Conservation (phyloP, 2,888 invertebrate genomes). For the Pharmacophagus antenor region DNA sequence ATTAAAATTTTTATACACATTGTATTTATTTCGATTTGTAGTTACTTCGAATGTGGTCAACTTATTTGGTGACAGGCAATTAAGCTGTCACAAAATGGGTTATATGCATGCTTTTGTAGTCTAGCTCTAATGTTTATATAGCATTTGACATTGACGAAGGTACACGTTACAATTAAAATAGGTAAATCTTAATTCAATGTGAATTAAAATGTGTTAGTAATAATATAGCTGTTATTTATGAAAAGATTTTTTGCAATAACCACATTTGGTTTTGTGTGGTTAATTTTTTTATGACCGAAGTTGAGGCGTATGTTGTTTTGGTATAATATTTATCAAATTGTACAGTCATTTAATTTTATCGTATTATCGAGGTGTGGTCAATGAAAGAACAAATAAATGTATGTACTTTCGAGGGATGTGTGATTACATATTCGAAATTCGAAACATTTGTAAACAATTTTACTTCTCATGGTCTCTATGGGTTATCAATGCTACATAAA, state of each 20-base stretch:
- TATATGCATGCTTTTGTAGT: conserved; percentile 10
- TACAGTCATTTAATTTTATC: no score
- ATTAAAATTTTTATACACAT: no score
- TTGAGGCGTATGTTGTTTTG: no score
- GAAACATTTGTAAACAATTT: not conserved
- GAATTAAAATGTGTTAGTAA: not conserved
- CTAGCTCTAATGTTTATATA: conserved; percentile 22
- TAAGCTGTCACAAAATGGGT: not conserved
- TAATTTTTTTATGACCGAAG: no score
- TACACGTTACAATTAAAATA: conserved; percentile 18
- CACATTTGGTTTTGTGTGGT: no score
- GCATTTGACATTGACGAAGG: conserved; percentile 30
- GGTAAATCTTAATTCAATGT: not conserved
- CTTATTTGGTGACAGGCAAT: conserved; percentile 20
- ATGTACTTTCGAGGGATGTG: no score
- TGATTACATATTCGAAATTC: no score
- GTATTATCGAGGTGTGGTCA: no score
- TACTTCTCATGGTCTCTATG: not conserved
- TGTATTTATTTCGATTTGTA: no score
- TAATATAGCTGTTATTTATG: not conserved
- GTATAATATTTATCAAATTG: no score
- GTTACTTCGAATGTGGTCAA: not conserved
- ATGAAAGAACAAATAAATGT: no score
- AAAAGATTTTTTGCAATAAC: no score
- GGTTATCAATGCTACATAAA: conserved; percentile 21